Evolutionary conservation across 2,888 invertebrate species (phyloP), one percentile per base, ranked within the genome.

Genomic region (Ferdinandea cuprea): DNA sequence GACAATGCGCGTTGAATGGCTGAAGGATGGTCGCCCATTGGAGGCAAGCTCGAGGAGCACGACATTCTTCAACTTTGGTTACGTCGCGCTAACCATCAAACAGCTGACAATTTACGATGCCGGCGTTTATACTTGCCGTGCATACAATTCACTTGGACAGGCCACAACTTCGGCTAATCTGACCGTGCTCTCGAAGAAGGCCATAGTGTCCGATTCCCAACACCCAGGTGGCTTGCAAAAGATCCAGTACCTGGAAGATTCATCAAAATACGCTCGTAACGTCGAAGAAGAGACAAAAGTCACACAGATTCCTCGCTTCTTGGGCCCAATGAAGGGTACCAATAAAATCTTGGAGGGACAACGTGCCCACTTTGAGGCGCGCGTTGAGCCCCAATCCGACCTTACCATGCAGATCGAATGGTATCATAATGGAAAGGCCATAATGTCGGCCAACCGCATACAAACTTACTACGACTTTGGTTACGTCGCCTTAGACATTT

Each of bases 381-480:
- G 98, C 85, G 96, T 99, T 54, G 97, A 98, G 88, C 99, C 99
- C 0, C 96, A 98, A 90, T 97, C 96, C 89, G 99, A 99, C 91
- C 93, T 97, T 28, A 95, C 96, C 17, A 95, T 99, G 95, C 94
- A 94, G 88, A 95, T 98, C 83, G 98, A 99, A 92, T 99, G 99
- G 99, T 98, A 97, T 90, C 97, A 97, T 88, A 98, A 99, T 91
- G 98, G 98, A 65, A 95, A 96, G 89, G 95, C 97, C 81, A 95
- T 99, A 77, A 95, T 95, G 88, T 94, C 95, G 78, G 97, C 97
- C 37, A 97, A 96, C 88, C 94, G 99, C 86, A 99, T 97, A 88
- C 97, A 97, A 91, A 97, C 96, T 7, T 96, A 97, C 89, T 96
- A 98, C 87, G 98, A 99, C 91, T 99, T 99, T 91, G 99, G 99